phyloP scores from a whole-genome alignment of 2,113 vertebrate genomes.

The Lophius piscatorius region DNA sequence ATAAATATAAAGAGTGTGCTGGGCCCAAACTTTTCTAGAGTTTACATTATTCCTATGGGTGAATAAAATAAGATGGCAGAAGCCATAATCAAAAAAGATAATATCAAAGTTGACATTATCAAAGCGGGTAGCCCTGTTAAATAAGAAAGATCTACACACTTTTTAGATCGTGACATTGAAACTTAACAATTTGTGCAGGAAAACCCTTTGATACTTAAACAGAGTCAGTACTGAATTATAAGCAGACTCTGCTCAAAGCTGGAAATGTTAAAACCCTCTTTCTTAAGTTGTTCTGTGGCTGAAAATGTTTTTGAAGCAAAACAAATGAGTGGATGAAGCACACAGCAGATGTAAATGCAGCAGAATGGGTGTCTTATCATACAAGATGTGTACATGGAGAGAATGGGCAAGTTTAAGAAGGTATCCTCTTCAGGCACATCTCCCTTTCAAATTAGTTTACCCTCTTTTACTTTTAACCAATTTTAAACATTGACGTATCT shows the following conservation, averaged over 20 bases:
- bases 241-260: background rate
- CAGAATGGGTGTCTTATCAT: too few relatives aligned
- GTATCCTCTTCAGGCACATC: too few relatives aligned
- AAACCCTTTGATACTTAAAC: background rate
- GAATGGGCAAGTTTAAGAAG: too few relatives aligned
- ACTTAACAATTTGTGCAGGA: background rate
- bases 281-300: conserved; percentile 5
- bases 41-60: too few relatives aligned
- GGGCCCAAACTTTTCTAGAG: too few relatives aligned
- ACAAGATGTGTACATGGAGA: too few relatives aligned
- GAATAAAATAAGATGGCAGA: too few relatives aligned
- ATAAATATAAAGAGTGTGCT: background rate
- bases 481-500: background rate
- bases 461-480: background rate
- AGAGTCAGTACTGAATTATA: background rate
- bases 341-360: conserved; percentile 11
- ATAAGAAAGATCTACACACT: background rate
- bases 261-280: conserved; percentile 3
- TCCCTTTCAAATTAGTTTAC: background rate
- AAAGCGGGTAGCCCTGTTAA: background rate
- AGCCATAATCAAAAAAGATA: too few relatives aligned
- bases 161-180: background rate
- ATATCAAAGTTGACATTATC: conserved; percentile 1
- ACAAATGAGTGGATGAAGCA: conserved; percentile 21
- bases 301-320: conserved; percentile 37